Percentiles rank a stretch among this genome's conserved stretches.
Conservation (phyloP, 2,888 invertebrate species). For the Linyphia triangularis region DNA sequence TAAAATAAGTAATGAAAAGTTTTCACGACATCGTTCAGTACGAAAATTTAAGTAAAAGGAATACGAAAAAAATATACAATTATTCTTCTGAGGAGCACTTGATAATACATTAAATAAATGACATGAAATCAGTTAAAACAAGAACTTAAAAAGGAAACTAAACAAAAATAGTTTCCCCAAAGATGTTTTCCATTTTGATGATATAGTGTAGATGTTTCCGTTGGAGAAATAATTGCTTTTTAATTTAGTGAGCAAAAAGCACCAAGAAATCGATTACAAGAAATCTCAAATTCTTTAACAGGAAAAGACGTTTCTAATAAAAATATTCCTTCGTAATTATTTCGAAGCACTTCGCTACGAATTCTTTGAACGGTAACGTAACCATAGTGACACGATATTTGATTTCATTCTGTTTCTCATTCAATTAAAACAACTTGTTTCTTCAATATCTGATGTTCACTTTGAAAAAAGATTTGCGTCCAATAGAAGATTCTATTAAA, state of each 20-base stretch:
- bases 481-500: not conserved
- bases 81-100: too few species aligned
- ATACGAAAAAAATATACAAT: too few species aligned
- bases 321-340: conserved; percentile 18
- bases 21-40: too few species aligned
- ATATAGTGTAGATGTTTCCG: not conserved
- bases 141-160: not conserved
- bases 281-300: conserved; percentile 50
- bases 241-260: not conserved
- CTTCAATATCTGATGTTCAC: conserved; percentile 21
- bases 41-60: too few species aligned
- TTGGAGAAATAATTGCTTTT: not conserved
- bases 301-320: conserved; percentile 15
- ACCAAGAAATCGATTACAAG: not conserved
- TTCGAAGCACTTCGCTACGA: conserved; percentile 4
- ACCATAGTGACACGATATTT: conserved; percentile 30
- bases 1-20: too few species aligned
- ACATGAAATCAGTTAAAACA: not conserved
- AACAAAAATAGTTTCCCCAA: not conserved
- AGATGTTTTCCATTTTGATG: not conserved
- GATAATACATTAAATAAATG: too few species aligned
- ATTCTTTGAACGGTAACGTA: conserved; percentile 6
- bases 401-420: conserved; percentile 30
- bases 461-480: not conserved
- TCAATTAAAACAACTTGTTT: conserved; percentile 38